Evolutionary conservation across 2,888 invertebrate species (phyloP).

Genomic region (Sminthurinus aureus): DNA sequence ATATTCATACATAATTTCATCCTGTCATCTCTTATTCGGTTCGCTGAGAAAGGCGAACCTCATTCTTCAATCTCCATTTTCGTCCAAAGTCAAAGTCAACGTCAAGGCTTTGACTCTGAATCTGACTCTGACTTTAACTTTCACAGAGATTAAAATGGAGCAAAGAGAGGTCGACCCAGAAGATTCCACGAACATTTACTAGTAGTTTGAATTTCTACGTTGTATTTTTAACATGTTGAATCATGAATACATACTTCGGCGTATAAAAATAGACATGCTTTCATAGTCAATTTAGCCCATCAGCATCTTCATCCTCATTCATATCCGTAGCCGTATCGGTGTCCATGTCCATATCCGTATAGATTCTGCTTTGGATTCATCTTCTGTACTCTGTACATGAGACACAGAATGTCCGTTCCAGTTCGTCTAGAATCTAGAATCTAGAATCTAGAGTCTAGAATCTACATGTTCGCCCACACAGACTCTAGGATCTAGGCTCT

Average conservation of each 20-base stretch:
- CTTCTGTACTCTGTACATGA: too few species aligned
- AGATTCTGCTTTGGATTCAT: not conserved
- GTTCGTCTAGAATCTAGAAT: too few species aligned
- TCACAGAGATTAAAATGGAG: too few species aligned
- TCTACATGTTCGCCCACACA: too few species aligned
- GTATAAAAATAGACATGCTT: constrained; percentile 30
- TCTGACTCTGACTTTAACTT: too few species aligned
- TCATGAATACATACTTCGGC: too few species aligned
- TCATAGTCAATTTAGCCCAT: constrained; percentile 43
- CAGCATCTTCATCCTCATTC: constrained; percentile 23
- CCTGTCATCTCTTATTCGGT: constrained; percentile 23
- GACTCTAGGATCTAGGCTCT: too few species aligned
- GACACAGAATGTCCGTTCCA: too few species aligned
- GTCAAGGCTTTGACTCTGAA: too few species aligned
- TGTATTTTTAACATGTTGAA: too few species aligned
- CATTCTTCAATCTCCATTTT: not conserved
- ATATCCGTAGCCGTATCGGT: not conserved
- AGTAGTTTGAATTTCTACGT: not conserved
- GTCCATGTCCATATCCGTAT: not conserved
- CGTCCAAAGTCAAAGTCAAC: not conserved
- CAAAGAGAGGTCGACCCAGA: not conserved
- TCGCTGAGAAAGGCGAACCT: constrained; percentile 4
- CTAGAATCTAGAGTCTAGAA: too few species aligned
- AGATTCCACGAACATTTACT: not conserved
- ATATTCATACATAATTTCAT: constrained; percentile 20